Evolutionary conservation across 2,113 vertebrate species (phyloP).

Genomic region (Prionailurus viverrinus): DNA sequence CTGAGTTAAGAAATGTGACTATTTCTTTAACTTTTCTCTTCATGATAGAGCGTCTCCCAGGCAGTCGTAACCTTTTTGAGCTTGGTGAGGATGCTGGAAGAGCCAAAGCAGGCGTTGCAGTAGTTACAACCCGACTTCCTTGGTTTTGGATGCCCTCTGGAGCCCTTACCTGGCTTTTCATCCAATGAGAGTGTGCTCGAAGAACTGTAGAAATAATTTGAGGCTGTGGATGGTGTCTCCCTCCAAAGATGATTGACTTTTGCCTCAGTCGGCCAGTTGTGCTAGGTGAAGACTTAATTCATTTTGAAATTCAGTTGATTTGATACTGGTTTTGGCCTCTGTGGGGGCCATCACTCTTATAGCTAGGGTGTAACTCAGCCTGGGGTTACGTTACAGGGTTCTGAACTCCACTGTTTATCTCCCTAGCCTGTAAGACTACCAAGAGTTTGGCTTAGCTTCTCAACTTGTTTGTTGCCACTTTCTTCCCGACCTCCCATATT

Average conservation of each 20-base stretch:
- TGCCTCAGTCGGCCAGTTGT: not conserved
- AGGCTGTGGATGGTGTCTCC: not conserved
- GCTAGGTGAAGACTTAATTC: not conserved
- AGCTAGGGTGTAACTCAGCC: not conserved
- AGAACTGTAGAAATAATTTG: not conserved
- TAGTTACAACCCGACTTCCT: not conserved
- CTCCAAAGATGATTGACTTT: not conserved
- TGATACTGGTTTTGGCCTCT: not conserved
- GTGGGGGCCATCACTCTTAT: not conserved
- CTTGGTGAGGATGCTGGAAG: not conserved
- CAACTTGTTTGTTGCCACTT: not conserved
- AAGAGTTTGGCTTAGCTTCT: not conserved
- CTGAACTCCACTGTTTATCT: not conserved
- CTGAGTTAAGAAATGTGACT: not conserved
- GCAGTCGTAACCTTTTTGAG: not conserved
- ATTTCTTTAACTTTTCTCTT: not conserved
- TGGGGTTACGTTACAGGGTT: not conserved
- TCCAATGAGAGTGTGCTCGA: not conserved
- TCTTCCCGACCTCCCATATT: not conserved
- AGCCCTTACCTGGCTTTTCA: slow-evolving; percentile 83
- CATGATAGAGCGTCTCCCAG: not conserved
- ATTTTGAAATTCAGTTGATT: not conserved
- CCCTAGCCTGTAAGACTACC: not conserved
- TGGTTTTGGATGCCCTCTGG: slow-evolving; percentile 74
- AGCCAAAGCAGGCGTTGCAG: not conserved